A percentile compares a stretch with the other conserved stretches of the same genome.
Conservation (phyloP, 1,140 invertebrate genomes). For the Nephila pilipes region DNA sequence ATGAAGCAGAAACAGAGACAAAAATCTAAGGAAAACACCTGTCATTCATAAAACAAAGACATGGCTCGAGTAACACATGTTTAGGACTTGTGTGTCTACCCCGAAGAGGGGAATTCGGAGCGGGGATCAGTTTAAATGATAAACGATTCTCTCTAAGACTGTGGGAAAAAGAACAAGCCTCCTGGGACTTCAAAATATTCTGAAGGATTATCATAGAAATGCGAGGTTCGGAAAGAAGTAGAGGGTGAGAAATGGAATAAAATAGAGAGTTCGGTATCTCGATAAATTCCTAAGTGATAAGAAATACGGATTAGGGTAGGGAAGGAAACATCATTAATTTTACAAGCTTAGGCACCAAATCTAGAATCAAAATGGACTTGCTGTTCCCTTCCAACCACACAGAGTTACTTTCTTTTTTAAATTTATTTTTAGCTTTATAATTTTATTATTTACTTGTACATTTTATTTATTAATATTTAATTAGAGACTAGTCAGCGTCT, state of each 20-base stretch:
- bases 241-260: constrained; percentile 2
- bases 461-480: no score
- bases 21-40: constrained; percentile 65
- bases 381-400: no score
- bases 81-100: constrained; percentile 29
- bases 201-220: constrained; percentile 20
- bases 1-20: constrained; percentile 1
- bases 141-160: constrained; percentile 55
- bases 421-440: no score
- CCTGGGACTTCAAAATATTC: background rate
- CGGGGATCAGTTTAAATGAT: constrained; percentile 69
- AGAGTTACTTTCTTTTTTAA: no score
- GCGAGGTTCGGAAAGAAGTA: background rate
- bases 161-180: constrained; percentile 7
- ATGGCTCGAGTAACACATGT: constrained; percentile 58
- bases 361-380: no score
- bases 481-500: no score
- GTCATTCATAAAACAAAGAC: constrained; percentile 74
- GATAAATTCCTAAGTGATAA: background rate
- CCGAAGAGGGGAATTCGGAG: background rate
- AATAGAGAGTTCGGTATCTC: background rate
- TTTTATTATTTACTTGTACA: no score
- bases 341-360: no score
- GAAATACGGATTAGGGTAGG: no score
- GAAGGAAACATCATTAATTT: no score